phyloP scores from a whole-genome alignment of 2,888 invertebrate genomes.

The Hypomecis punctinalis region DNA sequence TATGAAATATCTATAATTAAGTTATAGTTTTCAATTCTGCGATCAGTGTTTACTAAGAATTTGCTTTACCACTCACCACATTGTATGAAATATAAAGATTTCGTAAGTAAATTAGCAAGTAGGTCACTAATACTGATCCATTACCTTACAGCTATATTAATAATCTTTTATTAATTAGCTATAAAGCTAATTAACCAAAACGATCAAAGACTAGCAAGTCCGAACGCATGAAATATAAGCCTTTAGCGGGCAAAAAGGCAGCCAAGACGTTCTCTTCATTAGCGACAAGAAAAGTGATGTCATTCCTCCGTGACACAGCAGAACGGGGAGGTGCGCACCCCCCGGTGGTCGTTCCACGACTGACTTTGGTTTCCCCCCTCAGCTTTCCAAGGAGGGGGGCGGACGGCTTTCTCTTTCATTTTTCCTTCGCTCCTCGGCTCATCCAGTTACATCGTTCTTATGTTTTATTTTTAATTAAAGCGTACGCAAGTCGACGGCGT shows the following conservation, averaged over 20 bases:
- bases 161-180: constrained; percentile 5
- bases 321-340: constrained; percentile 70
- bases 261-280: constrained; percentile 82
- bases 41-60: too few relatives aligned
- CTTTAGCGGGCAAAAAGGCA: constrained; percentile 67
- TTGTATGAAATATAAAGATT: too few relatives aligned
- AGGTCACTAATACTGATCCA: too few relatives aligned
- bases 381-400: constrained; percentile 61
- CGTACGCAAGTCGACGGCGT: constrained; percentile 85
- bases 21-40: too few relatives aligned
- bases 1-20: too few relatives aligned
- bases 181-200: constrained; percentile 61
- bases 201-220: constrained; percentile 49
- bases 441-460: constrained; percentile 86
- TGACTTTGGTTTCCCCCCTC: constrained; percentile 71
- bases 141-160: too few relatives aligned
- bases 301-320: constrained; percentile 81
- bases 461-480: constrained; percentile 86
- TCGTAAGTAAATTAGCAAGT: too few relatives aligned
- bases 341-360: constrained; percentile 76
- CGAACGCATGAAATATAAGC: constrained; percentile 61
- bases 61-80: too few relatives aligned
- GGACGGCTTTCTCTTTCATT: constrained; percentile 85
- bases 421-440: constrained; percentile 85
- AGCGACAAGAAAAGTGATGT: constrained; percentile 84